Evolutionary conservation across 2,113 vertebrate species (phyloP).

Genomic region (Asarcornis scutulata): DNA sequence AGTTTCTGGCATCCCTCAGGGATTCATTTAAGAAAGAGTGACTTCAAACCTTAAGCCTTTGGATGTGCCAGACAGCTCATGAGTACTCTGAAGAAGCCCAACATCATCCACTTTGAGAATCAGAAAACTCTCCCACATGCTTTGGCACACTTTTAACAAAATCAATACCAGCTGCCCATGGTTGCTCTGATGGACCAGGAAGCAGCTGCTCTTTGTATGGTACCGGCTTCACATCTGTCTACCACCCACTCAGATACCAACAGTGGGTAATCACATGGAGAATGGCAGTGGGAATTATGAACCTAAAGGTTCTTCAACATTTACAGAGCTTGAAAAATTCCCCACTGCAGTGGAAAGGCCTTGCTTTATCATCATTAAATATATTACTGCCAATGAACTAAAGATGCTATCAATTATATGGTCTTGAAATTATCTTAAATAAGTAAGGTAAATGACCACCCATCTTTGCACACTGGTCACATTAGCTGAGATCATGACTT

Average conservation of each 20-base stretch:
- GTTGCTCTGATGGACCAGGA: not conserved
- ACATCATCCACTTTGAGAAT: not conserved
- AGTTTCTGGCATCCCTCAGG: not conserved
- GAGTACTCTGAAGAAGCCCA: not conserved
- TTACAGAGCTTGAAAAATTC: not conserved
- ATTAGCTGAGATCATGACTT: not conserved
- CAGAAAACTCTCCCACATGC: not conserved
- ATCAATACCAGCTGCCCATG: not conserved
- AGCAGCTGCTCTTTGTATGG: not conserved
- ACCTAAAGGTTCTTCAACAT: not conserved
- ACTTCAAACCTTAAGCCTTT: not conserved
- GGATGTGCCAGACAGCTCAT: not conserved
- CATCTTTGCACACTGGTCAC: not conserved
- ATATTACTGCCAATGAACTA: not conserved
- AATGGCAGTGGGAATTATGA: not conserved
- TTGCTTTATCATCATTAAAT: not conserved
- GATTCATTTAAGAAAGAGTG: not conserved
- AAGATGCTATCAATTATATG: not conserved
- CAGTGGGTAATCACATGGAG: not conserved
- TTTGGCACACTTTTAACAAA: not conserved
- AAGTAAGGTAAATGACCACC: not conserved
- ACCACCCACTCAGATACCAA: not conserved
- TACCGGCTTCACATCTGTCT: not conserved
- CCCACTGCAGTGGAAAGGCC: not conserved
- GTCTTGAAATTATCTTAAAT: not conserved